A percentile compares a stretch with the other conserved stretches of the same genome.
Conservation (phyloP, 2,797 vertebrate genomes). For the Tympanoctomys barrerae region DNA sequence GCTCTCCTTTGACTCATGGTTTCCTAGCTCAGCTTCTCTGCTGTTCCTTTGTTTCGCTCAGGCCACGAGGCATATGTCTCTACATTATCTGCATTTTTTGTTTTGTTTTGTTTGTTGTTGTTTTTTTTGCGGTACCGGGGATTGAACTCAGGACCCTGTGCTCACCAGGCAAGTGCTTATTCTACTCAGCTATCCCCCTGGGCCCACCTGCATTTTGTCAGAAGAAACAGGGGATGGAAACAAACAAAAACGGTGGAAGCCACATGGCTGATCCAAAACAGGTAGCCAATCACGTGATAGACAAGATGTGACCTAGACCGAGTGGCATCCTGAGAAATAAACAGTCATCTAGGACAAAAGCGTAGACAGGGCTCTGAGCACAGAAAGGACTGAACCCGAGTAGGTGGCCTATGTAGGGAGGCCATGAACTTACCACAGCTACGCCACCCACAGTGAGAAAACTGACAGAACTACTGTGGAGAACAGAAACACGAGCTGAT, state of each 20-base stretch:
- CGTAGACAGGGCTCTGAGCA: neutral
- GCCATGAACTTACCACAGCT: neutral
- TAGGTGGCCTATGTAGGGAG: neutral
- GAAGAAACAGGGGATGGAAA: neutral
- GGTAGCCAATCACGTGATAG: neutral
- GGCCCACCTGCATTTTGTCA: neutral
- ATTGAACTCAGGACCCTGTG: too few species aligned
- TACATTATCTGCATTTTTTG: neutral
- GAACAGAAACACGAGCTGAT: neutral
- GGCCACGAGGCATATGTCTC: neutral
- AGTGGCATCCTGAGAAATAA: neutral
- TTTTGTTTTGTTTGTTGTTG: too few species aligned
- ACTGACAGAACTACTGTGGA: neutral
- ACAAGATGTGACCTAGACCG: neutral
- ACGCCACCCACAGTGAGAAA: neutral
- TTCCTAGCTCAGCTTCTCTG: neutral
- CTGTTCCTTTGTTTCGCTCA: neutral
- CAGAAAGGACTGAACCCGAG: neutral
- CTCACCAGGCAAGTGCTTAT: too few species aligned
- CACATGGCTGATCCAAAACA: neutral
- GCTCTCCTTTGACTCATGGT: neutral
- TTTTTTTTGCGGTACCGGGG: too few species aligned
- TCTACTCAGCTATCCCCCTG: too few species aligned
- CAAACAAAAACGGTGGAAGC: neutral
- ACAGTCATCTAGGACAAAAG: neutral